These are phyloP conservation scores for Nannoperca obscura DNA, from an alignment of 2,797 vertebrate species.

Conservation along the genomic window DNA sequence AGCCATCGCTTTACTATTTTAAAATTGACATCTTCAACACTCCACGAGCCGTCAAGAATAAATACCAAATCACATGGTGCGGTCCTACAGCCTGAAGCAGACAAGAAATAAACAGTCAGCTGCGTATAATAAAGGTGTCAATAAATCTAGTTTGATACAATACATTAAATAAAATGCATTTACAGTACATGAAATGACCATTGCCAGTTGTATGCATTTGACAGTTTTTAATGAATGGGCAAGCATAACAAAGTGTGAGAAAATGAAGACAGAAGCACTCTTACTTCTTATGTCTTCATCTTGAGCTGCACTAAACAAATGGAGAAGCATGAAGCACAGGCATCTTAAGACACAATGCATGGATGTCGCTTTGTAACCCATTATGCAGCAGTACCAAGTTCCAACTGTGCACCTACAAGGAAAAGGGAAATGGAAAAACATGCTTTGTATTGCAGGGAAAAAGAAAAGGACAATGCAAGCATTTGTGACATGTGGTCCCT, in stretches of 20 bases:
- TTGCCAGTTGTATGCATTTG: slow-evolving; percentile 42
- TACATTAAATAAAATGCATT: slow-evolving; percentile 18
- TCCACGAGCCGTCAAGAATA: slow-evolving; percentile 97
- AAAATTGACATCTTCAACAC: slow-evolving; percentile 96
- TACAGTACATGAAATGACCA: slow-evolving; percentile 26
- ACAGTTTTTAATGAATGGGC: slow-evolving; percentile 46
- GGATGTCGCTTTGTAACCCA: slow-evolving; percentile 86
- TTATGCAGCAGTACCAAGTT: slow-evolving; percentile 85
- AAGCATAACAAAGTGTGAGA: slow-evolving; percentile 64
- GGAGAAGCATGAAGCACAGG: slow-evolving; percentile 87
- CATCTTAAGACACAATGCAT: slow-evolving; percentile 84
- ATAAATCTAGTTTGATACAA: background rate
- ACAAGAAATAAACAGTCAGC: slow-evolving; percentile 51
- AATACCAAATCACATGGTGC: slow-evolving; percentile 96
- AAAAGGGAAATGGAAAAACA: slow-evolving; percentile 77
- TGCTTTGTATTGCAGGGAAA: slow-evolving; percentile 70
- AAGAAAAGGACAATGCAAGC: slow-evolving; percentile 61
- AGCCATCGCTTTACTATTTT: slow-evolving; percentile 98
- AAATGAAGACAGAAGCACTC: slow-evolving; percentile 79
- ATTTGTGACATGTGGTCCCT: slow-evolving; percentile 43
- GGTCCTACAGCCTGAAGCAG: slow-evolving; percentile 93
- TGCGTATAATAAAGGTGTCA: background rate
- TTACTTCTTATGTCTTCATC: slow-evolving; percentile 97
- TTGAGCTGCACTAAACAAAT: slow-evolving; percentile 87
- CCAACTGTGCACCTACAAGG: slow-evolving; percentile 86